A percentile compares a stretch with the other conserved stretches of the same genome.
phyloP scores from a whole-genome alignment of 2,888 invertebrate species.

The Protophormia terraenovae region DNA sequence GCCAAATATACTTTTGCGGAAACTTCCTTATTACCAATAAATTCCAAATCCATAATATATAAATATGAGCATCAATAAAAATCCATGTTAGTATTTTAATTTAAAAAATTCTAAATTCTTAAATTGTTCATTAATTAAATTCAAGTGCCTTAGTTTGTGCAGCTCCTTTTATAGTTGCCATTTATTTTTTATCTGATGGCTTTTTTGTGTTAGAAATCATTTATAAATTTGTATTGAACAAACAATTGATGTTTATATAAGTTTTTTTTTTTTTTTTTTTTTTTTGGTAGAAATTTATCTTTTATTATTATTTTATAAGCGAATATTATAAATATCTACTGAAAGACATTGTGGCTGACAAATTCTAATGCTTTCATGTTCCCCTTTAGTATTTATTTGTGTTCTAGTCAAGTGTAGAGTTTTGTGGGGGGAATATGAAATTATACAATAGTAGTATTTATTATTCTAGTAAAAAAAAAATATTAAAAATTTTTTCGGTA shows the following conservation, averaged over 20 bases:
- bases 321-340: conserved; percentile 23
- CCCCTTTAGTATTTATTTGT: neutral
- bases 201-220: conserved; percentile 22
- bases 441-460: neutral
- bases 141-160: conserved; percentile 3
- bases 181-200: conserved; percentile 11
- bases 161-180: neutral
- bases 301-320: neutral
- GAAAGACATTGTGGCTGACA: neutral
- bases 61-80: too few relatives aligned
- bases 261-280: neutral
- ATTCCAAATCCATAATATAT: too few relatives aligned
- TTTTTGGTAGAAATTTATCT: neutral
- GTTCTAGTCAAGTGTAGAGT: neutral
- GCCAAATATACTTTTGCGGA: too few relatives aligned
- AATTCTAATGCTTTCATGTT: neutral
- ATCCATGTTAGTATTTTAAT: too few relatives aligned
- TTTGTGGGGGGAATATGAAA: neutral
- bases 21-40: too few relatives aligned
- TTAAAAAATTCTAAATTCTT: too few relatives aligned
- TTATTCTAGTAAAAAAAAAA: neutral
- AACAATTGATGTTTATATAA: conserved; percentile 46
- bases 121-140: too few relatives aligned
- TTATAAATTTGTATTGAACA: conserved; percentile 56
- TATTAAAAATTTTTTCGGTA: neutral